phyloP scores from a whole-genome alignment of 2,888 invertebrate species.

The Exocentrus adspersus region DNA sequence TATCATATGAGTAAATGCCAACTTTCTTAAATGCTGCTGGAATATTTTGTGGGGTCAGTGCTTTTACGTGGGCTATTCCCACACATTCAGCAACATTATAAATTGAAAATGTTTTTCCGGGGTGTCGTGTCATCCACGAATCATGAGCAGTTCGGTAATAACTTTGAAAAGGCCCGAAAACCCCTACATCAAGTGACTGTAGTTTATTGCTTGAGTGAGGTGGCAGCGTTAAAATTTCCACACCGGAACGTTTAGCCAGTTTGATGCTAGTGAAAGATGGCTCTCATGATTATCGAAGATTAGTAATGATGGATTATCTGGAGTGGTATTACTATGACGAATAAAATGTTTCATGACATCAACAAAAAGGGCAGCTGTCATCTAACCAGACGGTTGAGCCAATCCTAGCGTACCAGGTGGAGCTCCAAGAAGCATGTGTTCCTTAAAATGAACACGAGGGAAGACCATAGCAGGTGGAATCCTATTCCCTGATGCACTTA shows the following conservation, averaged over 20 bases:
- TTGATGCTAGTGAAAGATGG: neutral
- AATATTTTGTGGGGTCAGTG: conserved; percentile 22
- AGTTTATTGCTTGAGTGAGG: neutral
- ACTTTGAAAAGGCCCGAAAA: neutral
- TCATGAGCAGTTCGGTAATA: neutral
- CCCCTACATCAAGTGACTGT: neutral
- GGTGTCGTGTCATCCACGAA: neutral
- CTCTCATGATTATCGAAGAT: conserved; percentile 5
- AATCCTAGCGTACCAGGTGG: conserved; percentile 7
- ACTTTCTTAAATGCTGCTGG: neutral
- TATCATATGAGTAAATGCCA: neutral
- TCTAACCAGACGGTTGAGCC: conserved; percentile 3
- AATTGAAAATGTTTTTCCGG: conserved; percentile 51
- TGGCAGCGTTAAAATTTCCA: neutral
- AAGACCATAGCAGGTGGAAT: neutral
- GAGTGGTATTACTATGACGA: neutral
- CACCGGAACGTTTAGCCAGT: neutral
- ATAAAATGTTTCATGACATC: conserved; percentile 12
- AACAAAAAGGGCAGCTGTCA: neutral
- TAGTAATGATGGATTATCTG: neutral
- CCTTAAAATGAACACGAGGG: neutral
- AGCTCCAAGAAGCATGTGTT: neutral
- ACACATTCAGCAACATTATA: conserved; percentile 53
- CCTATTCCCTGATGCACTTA: neutral
- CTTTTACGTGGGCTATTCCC: conserved; percentile 32